Base-by-base conservation (phyloP, 2,888 invertebrate species). In the Sphinx pinastri region DNA sequence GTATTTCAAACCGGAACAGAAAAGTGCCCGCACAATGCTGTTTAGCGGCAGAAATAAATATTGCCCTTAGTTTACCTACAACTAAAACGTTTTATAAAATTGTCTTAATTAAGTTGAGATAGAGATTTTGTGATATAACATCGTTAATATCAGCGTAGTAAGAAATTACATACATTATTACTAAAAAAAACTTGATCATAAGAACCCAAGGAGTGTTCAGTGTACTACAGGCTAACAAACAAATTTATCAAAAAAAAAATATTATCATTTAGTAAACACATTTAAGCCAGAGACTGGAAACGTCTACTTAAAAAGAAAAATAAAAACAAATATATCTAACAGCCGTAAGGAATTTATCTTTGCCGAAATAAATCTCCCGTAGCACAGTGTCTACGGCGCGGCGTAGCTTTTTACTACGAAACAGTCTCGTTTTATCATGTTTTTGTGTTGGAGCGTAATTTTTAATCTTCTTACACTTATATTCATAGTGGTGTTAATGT, bases 311-410 rank as follows among this genome's bases (percentile, higher is more conserved):
- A 59, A 47, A 59, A 16, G 59, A 52, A 58, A 68, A 58, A 49
- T 58, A 68, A 58, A 58, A 60, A 45, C 63, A 63, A 63, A 49
- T 63, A 49, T 63, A 47, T 68, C 72, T 75, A 75, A 75, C 74
- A 72, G 68, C 72, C 72, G 73, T 74, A 72, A 70, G 73, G 74
- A 73, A 76, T 76, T 76, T 76, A 76, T 76, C 74, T 74, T 72
- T 58, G 19, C 67, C 31, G 69, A 69, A 73, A 74, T 78, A 77
- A 78, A 77, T 78, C 76, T 73, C 70, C 72, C 76, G 77, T 74
- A 77, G 75, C 74, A 73, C 51, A 69, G 71, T 72, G 70, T 72
- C 77, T 76, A 74, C 38, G 6, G 8, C 38, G 38, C 75, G 73
- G 63, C 70, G 73, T 74, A 74, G 72, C 70, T 73, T 63, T 63